Evolutionary conservation across 2,113 vertebrate genomes (phyloP).

Genomic region (Sapajus apella): DNA sequence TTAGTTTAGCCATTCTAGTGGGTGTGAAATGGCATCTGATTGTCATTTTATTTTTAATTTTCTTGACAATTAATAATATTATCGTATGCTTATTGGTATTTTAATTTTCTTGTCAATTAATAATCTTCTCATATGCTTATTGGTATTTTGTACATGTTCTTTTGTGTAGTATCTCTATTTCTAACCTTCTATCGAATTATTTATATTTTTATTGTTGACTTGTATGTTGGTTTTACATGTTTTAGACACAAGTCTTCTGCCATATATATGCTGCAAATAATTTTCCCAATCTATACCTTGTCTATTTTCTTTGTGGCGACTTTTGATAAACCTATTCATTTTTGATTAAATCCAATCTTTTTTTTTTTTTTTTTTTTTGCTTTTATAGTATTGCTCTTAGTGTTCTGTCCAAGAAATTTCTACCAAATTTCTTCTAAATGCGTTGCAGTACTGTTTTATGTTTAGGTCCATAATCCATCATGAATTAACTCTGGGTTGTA

Average conservation of each 20-base stretch:
- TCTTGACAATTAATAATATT: background rate
- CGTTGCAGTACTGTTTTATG: background rate
- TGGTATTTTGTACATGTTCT: background rate
- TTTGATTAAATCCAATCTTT: background rate
- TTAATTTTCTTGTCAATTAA: background rate
- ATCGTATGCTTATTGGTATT: background rate
- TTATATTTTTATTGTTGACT: background rate
- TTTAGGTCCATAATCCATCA: background rate
- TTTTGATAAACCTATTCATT: background rate
- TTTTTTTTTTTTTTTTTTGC: background rate
- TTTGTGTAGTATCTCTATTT: background rate
- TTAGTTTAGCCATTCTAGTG: background rate
- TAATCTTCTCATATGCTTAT: background rate
- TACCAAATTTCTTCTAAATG: background rate
- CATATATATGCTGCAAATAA: background rate
- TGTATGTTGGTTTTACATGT: background rate
- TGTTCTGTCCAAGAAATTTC: background rate
- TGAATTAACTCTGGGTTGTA: background rate
- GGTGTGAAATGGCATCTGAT: background rate
- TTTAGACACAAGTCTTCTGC: background rate
- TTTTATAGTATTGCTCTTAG: background rate
- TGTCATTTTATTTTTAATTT: conserved; percentile 1
- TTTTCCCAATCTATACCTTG: background rate
- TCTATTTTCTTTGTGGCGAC: background rate
- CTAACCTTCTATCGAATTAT: background rate